phyloP scores from a whole-genome alignment of 2,888 invertebrate genomes.

The Pemphredon lugubris region DNA sequence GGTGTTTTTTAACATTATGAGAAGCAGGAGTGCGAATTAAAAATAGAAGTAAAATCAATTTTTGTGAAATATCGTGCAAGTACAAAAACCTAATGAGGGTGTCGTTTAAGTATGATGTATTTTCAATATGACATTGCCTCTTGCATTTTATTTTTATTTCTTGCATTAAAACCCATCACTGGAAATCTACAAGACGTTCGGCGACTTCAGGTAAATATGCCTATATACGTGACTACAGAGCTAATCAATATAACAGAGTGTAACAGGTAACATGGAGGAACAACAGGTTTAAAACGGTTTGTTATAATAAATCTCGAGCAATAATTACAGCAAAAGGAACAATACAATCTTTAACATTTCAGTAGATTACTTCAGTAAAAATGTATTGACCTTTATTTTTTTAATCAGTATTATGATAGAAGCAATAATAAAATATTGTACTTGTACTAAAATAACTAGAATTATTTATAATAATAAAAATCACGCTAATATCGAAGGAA shows the following conservation, averaged over 20 bases:
- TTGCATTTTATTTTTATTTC: slow-evolving; percentile 58
- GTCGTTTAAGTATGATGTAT: slow-evolving; percentile 61
- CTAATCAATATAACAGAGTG: background rate
- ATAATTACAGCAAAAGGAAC: no score
- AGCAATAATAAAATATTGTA: no score
- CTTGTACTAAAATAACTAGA: no score
- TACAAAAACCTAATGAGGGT: slow-evolving; percentile 52
- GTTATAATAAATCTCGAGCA: no score
- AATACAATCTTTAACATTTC: no score
- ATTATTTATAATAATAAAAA: no score
- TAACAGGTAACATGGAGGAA: background rate
- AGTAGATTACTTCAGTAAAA: no score
- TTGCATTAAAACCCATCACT: slow-evolving; percentile 24
- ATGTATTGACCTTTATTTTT: no score
- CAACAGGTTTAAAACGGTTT: background rate
- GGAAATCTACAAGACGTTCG: slow-evolving; percentile 48
- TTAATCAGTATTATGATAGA: no score
- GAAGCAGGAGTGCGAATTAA: background rate
- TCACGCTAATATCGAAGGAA: no score
- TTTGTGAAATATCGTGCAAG: slow-evolving; percentile 10
- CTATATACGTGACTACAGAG: background rate
- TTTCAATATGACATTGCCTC: slow-evolving; percentile 52
- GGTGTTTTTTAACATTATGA: slow-evolving; percentile 5
- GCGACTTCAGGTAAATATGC: slow-evolving; percentile 57
- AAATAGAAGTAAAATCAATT: background rate